These are phyloP conservation scores for Nymphicus hollandicus DNA, from an alignment of 2,113 vertebrate genomes.

Conservation along the genomic window DNA sequence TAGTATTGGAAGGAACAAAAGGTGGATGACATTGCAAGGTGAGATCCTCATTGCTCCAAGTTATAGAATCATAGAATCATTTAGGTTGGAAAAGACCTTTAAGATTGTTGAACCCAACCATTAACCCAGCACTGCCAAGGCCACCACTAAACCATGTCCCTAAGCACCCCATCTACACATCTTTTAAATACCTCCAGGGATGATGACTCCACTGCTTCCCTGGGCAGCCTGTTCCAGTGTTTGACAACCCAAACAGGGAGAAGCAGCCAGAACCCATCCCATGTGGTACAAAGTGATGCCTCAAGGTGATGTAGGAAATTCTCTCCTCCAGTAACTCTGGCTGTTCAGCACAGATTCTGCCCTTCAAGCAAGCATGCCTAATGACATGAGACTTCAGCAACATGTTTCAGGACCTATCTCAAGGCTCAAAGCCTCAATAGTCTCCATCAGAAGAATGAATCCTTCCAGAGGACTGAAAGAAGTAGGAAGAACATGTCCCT, in stretches of 20 bases:
- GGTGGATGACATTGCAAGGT: not conserved
- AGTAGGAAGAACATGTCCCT: not conserved
- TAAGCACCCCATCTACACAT: not conserved
- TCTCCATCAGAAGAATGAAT: not conserved
- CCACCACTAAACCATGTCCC: not conserved
- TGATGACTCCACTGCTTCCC: not conserved
- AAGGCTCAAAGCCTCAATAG: not conserved
- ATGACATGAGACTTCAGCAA: not conserved
- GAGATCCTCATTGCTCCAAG: not conserved
- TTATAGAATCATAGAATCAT: not conserved
- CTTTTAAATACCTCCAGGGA: not conserved
- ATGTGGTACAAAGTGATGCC: rapidly evolving
- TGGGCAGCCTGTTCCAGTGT: not conserved
- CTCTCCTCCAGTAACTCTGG: rapidly evolving
- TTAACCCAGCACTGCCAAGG: not conserved
- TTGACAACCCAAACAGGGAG: not conserved
- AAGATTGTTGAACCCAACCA: not conserved
- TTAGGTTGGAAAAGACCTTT: not conserved
- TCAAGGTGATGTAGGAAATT: not conserved
- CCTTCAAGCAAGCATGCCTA: too few species aligned
- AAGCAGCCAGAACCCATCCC: not conserved
- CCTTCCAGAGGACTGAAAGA: not conserved
- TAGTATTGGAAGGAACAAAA: not conserved
- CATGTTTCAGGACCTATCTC: not conserved
- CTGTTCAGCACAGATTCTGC: not conserved